These are phyloP conservation scores for Troglohyphantes excavatus DNA, from an alignment of 2,888 invertebrate genomes.

Conservation along the genomic window DNA sequence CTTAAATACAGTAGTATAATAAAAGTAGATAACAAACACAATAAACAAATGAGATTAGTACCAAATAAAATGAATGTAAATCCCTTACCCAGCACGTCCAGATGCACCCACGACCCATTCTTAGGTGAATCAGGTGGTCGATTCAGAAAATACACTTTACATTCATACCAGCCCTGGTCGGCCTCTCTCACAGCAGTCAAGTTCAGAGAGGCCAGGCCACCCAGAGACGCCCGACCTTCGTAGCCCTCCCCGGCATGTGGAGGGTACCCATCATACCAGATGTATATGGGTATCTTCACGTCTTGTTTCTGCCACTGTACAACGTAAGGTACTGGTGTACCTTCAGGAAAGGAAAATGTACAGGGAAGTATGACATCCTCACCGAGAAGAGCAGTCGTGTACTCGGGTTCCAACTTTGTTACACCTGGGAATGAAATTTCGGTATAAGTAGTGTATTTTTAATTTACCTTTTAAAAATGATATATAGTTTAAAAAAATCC, in stretches of 20 bases:
- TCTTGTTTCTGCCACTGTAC: conserved; percentile 99
- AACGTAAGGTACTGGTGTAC: conserved; percentile 89
- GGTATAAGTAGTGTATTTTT: not conserved
- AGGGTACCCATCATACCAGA: conserved; percentile 98
- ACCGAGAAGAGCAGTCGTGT: conserved; percentile 93
- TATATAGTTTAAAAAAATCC: no score
- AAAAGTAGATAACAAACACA: no score
- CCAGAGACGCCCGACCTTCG: conserved; percentile 94
- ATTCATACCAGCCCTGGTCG: conserved; percentile 98
- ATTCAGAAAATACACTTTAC: conserved; percentile 89
- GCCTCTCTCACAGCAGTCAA: conserved; percentile 95
- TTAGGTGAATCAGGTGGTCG: conserved; percentile 83
- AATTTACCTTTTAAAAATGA: no score
- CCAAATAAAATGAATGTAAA: no score
- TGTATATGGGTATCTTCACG: conserved; percentile 97
- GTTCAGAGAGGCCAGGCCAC: conserved; percentile 95
- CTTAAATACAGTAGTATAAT: no score
- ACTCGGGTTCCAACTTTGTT: conserved; percentile 70
- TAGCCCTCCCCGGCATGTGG: conserved; percentile 97
- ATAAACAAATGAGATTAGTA: no score
- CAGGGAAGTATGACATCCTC: conserved; percentile 98
- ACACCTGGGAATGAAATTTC: conserved; percentile 16
- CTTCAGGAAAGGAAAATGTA: conserved; percentile 96
- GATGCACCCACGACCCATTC: conserved; percentile 98
- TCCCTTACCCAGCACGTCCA: conserved; percentile 87